These are phyloP conservation scores for Ptychochromis oligacanthus DNA, from an alignment of 2,113 vertebrate species.

Conservation along the genomic window DNA sequence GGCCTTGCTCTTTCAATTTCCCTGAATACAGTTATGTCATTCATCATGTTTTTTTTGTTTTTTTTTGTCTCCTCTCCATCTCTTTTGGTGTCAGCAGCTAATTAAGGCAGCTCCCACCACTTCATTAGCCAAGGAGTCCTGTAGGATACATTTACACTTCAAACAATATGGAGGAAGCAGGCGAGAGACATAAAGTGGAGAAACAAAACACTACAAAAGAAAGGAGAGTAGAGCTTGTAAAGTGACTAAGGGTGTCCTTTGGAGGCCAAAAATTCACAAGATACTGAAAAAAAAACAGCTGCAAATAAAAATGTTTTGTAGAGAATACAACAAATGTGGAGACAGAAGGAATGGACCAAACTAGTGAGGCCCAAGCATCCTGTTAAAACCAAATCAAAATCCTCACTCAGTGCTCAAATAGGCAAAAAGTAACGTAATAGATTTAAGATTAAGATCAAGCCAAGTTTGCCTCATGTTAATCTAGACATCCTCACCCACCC, in stretches of 20 bases:
- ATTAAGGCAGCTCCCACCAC: constrained; percentile 39
- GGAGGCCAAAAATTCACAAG: background rate
- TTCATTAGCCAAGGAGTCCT: constrained; percentile 59
- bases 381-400: background rate
- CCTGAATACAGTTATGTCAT: background rate
- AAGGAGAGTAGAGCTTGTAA: background rate
- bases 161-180: constrained; percentile 8
- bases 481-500: too few relatives aligned
- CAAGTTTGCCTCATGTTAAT: too few relatives aligned
- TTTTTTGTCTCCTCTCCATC: background rate
- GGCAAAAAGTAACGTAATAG: background rate
- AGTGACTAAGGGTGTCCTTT: background rate
- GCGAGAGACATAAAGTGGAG: background rate
- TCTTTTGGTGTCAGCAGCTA: background rate
- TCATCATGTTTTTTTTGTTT: background rate
- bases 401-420: background rate
- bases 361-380: background rate
- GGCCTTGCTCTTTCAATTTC: background rate
- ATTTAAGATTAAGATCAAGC: background rate
- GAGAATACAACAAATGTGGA: background rate
- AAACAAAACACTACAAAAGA: background rate
- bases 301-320: background rate
- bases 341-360: background rate
- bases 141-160: constrained; percentile 67
- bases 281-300: background rate